Evolutionary conservation across 2,113 vertebrate species (phyloP), one percentile per base, ranked within the genome.

Genomic region (Carassius auratus): DNA sequence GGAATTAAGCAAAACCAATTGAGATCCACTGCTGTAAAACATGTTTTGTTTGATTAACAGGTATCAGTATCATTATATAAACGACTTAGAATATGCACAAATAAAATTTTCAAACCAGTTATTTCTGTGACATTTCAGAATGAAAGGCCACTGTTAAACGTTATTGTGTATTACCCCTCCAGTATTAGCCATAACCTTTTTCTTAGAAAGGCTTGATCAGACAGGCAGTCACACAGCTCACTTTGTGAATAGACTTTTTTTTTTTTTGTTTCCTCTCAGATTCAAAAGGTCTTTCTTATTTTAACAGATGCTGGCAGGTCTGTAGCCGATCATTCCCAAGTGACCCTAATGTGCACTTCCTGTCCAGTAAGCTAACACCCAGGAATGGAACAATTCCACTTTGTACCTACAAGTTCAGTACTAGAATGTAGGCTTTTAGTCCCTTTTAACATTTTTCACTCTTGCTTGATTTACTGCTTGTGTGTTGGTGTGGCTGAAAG

Each of bases 321-420:
- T 92, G 91, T 86, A 85, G 88, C 88, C 91, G 88, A 90, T 89
- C 74, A 86, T 90, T 91, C 89, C 90, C 91, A 88, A 86, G 90
- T 93, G 94, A 95, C 94, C 94, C 45, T 59, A 89, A 88, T 73
- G 71, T 94, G 93, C 93, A 95, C 95, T 95, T 95, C 95, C 95
- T 95, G 93, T 90, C 80, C 87, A 74, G 87, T 91, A 92, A 93
- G 91, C 90, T 92, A 93, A 93, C 91, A 93, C 93, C 93, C 94
- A 93, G 79, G 76, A 87, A 82, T 87, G 92, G 93, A 94, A 95
- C 94, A 95, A 94, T 95, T 89, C 74, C 26, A 90, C 92, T 93
- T 92, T 95, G 94, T 95, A 83, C 89, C 89, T 59, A 68, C 79
- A 80, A 61, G 50, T 78, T 86, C 84, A 86, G 23, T 78, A 87